A percentile compares a stretch with the other conserved stretches of the same genome.
Evolutionary conservation across 2,797 vertebrate species (phyloP).

Genomic region (Micromesistius poutassou): DNA sequence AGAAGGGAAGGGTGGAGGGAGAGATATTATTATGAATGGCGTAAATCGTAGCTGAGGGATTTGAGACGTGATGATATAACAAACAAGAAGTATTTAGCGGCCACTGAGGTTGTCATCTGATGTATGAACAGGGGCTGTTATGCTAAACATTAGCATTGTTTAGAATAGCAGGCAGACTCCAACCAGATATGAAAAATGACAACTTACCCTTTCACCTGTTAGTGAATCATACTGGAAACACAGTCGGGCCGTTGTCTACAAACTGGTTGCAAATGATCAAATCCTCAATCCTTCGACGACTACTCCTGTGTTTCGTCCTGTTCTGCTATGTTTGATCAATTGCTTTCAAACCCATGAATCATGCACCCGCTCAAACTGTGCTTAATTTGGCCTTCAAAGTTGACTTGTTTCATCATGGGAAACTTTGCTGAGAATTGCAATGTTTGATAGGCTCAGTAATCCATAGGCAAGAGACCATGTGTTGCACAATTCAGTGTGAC

Average conservation of each 20-base stretch:
- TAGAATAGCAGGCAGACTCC: background rate
- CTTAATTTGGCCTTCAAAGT: background rate
- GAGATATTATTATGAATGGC: conserved; percentile 18
- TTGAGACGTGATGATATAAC: background rate
- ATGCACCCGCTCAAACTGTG: background rate
- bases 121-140: background rate
- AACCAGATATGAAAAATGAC: background rate
- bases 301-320: background rate
- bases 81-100: background rate
- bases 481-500: conserved; percentile 42
- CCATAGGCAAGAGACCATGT: conserved; percentile 33
- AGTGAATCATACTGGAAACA: background rate
- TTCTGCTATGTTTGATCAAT: background rate
- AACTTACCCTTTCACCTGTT: background rate
- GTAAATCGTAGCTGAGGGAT: conserved; percentile 14
- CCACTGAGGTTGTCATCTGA: background rate
- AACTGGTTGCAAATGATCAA: background rate
- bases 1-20: conserved; percentile 19
- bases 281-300: background rate
- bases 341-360: background rate
- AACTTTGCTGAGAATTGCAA: background rate
- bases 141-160: background rate
- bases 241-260: background rate
- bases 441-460: conserved; percentile 12
- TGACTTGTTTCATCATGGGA: background rate